These are phyloP conservation scores for Thumatha senex DNA, from an alignment of 2,888 invertebrate genomes.

Conservation along the genomic window DNA sequence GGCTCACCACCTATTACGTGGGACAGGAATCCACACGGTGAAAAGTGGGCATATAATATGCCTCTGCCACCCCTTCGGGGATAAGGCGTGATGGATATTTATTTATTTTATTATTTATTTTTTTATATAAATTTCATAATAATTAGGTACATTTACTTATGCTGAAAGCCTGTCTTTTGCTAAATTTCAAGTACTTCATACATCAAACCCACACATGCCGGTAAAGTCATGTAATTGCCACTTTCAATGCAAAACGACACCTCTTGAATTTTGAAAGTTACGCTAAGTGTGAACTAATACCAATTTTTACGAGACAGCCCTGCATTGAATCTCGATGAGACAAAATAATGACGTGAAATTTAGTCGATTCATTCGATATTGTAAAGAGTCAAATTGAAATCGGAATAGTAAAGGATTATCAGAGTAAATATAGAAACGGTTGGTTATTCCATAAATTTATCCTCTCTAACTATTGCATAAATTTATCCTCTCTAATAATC, in stretches of 20 bases:
- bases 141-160: no score
- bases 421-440: not conserved
- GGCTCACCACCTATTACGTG: no score
- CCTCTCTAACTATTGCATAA: not conserved
- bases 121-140: no score
- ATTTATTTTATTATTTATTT: no score
- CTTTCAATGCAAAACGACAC: conserved; percentile 65
- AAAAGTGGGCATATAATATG: no score
- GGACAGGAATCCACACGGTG: no score
- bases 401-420: conserved; percentile 23
- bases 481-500: not conserved
- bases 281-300: conserved; percentile 74
- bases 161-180: no score
- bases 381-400: conserved; percentile 22
- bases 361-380: conserved; percentile 32
- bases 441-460: not conserved
- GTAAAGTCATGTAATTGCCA: conserved; percentile 61
- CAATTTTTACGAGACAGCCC: conserved; percentile 68
- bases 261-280: conserved; percentile 65
- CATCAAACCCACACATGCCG: conserved; percentile 37
- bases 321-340: conserved; percentile 60
- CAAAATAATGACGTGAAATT: conserved; percentile 33
- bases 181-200: conserved; percentile 33
- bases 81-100: no score
- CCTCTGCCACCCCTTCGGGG: no score